Base-by-base conservation (phyloP, 2,797 vertebrate species). In the Vipera latastei region DNA sequence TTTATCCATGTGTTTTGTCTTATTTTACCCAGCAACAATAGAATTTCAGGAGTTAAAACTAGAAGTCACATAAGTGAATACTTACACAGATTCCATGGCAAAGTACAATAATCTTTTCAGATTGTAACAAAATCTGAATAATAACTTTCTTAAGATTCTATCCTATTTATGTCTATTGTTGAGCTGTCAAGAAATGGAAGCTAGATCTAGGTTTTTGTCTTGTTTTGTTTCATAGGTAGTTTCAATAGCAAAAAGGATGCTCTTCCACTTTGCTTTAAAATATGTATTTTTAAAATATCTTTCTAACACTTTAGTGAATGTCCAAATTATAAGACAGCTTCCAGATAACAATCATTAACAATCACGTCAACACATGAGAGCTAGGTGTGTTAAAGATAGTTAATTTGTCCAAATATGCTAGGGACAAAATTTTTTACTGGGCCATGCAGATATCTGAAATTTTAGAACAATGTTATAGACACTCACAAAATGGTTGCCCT, bases 1-100 rank as follows among this genome's bases (percentile, higher is more conserved):
- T 63, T 57, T 16, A 86, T 87, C 18, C 18, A 88, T 69, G 61
- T 53, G 59, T 90, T 65, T 26, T 93, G 3, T n/a, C 26, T 61
- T 88, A 57, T 57, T 88, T 57, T 32, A 86, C 53, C 89, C 53
- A 93, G 61, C 22, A 93, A 28, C 14, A 86, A 95, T 91, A 85
- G 88, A 44, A 73, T 89, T 95, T 88, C 93, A 91, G 57, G 60
- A 85, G 73, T 86, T 92, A 51, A 13, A 87, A 51, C 28, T 11
- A n/a, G 26, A 90, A 59, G 55, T 87, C 51, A 57, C 53, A 86
- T 55, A 51, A 28, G 48, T 51, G 57, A 73, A 28, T 86, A 90
- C 22, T n/a, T 88, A 22, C 13, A 55, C 61, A 26, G 53, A 22
- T 87, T 90, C 78, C 60, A 69, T 53, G 65, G 53, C 26, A 90